These are phyloP conservation scores for Formicarius rufipectus DNA, from an alignment of 2,113 vertebrate genomes.

Conservation along the genomic window DNA sequence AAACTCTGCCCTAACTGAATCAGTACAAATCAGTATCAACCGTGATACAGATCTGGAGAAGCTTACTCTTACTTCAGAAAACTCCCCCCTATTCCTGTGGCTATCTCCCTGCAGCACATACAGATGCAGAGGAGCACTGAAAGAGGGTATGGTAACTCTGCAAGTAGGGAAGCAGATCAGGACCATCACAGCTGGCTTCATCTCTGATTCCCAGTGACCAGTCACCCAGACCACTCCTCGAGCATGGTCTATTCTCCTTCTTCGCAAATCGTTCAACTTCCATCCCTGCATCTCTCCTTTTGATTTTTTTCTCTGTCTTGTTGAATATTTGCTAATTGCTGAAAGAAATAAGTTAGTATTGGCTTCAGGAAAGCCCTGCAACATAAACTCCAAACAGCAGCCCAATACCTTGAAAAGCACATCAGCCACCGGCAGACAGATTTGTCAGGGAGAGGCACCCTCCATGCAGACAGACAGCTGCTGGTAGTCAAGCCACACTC, in stretches of 20 bases:
- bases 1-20: neutral
- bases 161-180: neutral
- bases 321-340: neutral
- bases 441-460: neutral
- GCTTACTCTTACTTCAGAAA: neutral
- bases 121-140: too few species aligned
- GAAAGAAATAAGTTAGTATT: neutral
- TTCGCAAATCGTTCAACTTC: neutral
- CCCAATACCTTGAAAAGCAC: neutral
- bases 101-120: fast-evolving
- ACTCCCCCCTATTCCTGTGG: neutral
- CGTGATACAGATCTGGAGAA: neutral
- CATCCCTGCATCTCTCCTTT: neutral
- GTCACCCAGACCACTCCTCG: neutral
- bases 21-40: neutral
- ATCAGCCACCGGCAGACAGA: neutral
- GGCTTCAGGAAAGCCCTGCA: neutral
- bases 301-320: neutral
- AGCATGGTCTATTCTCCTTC: neutral
- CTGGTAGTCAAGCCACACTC: neutral
- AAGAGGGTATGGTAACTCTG: neutral
- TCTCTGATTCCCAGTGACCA: fast-evolving
- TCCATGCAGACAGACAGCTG: neutral
- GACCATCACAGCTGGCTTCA: neutral
- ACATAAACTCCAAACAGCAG: neutral